Evolutionary conservation across 2,888 invertebrate genomes (phyloP), one percentile per base, ranked within the genome.

Genomic region (Pomacea canaliculata): DNA sequence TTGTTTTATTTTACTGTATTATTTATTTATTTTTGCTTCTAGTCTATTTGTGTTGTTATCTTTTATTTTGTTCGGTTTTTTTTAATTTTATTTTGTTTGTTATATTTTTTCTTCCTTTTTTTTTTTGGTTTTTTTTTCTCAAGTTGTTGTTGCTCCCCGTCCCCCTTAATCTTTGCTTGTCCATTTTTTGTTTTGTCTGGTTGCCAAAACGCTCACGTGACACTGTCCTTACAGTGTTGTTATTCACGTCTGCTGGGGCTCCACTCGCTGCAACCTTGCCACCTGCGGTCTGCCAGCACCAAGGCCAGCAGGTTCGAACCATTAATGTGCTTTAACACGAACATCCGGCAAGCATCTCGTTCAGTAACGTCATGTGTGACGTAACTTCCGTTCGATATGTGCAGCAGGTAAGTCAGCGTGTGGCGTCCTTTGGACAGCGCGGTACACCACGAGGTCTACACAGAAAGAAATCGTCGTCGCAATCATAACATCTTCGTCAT

Each of bases 301-400:
- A 72, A 27, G 23, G 65, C 72, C 66, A 72, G 56, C 23, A 72
- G 66, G 37, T 72, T 72, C 19, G 65, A 66, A 16, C 65, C 72
- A 19, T 51, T 4, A 4, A 66, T 65, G 16, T 27, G 72, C 13
- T 48, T 10, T 62, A 72, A 27, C 13, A 72, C 37, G 37, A 65
- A 72, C 65, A 23, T 63, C 4, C 72, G 72, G 49, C 63, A 72
- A n/a, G 51, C 62, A 65, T 72, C 72, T 19, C 51, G 65, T 65
- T 65, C 72, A 51, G 48, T 49, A 27, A 23, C 3, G 51, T 66
- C 72, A 51, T 72, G 72, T 9, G 19, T 72, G 72, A 72, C 72
- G 16, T 51, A 51, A 66, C 46, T 66, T 10, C 48, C 63, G 12
- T 48, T 23, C 5, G 23, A 51, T 65, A 72, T 65, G 49, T 51